Evolutionary conservation across 1,140 invertebrate species (phyloP), one percentile per base, ranked within the genome.

Genomic region (Pogonomyrmex californicus): DNA sequence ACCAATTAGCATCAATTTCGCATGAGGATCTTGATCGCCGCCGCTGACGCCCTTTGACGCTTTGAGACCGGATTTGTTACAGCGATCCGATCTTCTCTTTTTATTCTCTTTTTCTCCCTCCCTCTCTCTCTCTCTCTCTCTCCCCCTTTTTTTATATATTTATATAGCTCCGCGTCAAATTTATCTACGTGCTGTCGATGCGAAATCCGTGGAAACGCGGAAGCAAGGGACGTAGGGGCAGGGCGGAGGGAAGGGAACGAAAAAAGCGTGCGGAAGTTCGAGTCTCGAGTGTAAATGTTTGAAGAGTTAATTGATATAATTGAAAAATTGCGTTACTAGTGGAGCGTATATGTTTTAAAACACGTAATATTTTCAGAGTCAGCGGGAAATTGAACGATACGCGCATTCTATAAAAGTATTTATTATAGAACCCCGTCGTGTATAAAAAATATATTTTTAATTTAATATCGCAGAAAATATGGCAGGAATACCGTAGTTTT

Each of bases 301-400:
- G 79, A 83, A 73, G 68, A 83, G 79, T 60, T 83, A 83, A 83
- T 83, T 83, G 79, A 83, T 83, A 47, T 83, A 83, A 83, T 83
- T 83, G 79, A 73, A 73, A 83, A 83, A 83, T 83, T 75, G 54
- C 79, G 79, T 75, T 83, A 83, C 79, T 73, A 83, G 79, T 73
- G 79, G 79, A 83, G 79, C 79, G 79, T 83, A 47, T 73, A 83
- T 83, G 79, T 83, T 83, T 83, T 83, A 83, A 83, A 83, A 83
- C 79, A 83, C 68, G 79, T 83, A 83, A 83, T 83, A 83, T 83
- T 83, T 83, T 75, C 79, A 73, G 79, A 73, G 66, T 58, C 79
- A 82, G 33, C 79, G 56, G 54, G 68, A 83, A 83, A 75, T 83
- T 83, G 79, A 83, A 83, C 79, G 79, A 83, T 75, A 70, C 79